phyloP scores from a whole-genome alignment of 2,888 invertebrate species.

The Tineola bisselliella region DNA sequence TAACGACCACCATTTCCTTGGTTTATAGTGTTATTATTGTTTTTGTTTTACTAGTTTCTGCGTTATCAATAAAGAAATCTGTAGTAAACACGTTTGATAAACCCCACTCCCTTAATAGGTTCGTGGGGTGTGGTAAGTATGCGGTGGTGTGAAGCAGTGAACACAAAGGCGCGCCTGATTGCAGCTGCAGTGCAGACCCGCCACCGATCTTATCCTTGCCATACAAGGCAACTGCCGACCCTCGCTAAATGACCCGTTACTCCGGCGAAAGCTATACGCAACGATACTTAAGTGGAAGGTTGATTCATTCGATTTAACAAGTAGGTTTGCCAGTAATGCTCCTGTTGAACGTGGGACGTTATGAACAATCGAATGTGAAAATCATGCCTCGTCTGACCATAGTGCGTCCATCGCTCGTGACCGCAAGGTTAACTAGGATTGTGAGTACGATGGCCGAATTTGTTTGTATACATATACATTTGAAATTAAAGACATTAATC shows the following conservation, averaged over 20 bases:
- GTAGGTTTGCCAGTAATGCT: slow-evolving; percentile 11
- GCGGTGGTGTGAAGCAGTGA: background rate
- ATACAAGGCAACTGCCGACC: background rate
- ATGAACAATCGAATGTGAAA: slow-evolving; percentile 10
- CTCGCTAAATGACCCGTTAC: slow-evolving; percentile 12
- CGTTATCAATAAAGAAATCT: background rate
- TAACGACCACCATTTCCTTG: background rate
- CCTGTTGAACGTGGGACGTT: background rate
- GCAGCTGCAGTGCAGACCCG: slow-evolving; percentile 3
- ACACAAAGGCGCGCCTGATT: slow-evolving; percentile 1
- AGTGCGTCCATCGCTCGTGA: background rate
- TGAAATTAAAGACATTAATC: too few species aligned
- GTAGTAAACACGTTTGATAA: background rate
- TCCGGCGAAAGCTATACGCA: slow-evolving; percentile 12
- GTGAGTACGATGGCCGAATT: background rate
- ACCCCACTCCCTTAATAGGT: slow-evolving; percentile 3
- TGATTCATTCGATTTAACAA: slow-evolving; percentile 14
- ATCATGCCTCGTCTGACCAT: background rate
- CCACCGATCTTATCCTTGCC: slow-evolving; percentile 3
- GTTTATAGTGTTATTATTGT: background rate
- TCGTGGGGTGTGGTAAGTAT: background rate
- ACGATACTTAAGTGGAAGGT: slow-evolving; percentile 12
- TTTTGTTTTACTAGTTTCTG: background rate
- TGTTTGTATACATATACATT: background rate
- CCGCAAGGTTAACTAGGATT: background rate